Evolutionary conservation across 2,113 vertebrate species (phyloP).

Genomic region (Gadus macrocephalus): DNA sequence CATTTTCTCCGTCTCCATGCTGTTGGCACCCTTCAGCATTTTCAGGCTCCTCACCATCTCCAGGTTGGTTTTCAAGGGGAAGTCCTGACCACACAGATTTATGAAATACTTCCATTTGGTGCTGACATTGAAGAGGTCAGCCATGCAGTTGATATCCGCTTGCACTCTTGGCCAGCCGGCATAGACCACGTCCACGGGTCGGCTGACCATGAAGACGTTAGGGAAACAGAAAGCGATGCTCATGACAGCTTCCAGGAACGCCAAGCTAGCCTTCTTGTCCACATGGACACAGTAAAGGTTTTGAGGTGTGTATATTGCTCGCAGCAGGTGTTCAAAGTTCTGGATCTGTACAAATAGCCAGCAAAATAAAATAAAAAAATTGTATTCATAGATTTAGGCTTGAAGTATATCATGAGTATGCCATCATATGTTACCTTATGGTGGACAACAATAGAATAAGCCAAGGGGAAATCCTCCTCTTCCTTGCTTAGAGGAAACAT

Average conservation of each 20-base stretch:
- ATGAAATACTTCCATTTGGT: conserved; percentile 85
- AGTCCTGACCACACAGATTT: conserved; percentile 91
- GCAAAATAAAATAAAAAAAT: not conserved
- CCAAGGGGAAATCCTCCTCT: conserved; percentile 83
- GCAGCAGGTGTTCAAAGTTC: conserved; percentile 66
- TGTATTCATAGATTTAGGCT: not conserved
- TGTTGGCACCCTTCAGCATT: conserved; percentile 78
- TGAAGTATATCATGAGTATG: not conserved
- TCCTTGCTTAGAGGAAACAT: conserved; percentile 78
- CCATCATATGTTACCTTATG: conserved; percentile 69
- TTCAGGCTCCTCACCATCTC: conserved; percentile 82
- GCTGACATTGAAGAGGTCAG: conserved; percentile 74
- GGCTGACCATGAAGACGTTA: conserved; percentile 82
- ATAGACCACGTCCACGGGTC: conserved; percentile 78
- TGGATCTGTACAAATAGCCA: conserved; percentile 42
- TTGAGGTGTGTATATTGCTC: conserved; percentile 66
- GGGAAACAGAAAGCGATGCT: conserved; percentile 81
- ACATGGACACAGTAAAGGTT: conserved; percentile 84
- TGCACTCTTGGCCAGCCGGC: conserved; percentile 84
- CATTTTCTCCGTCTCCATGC: conserved; percentile 81
- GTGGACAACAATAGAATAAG: conserved; percentile 87
- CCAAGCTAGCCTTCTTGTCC: conserved; percentile 74
- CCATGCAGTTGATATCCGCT: conserved; percentile 93
- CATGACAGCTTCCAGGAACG: conserved; percentile 69
- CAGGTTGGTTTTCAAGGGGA: conserved; percentile 90